Evolutionary conservation across 2,888 invertebrate species (phyloP), one percentile per base, ranked within the genome.

Genomic region (Xestia sexstrigata): DNA sequence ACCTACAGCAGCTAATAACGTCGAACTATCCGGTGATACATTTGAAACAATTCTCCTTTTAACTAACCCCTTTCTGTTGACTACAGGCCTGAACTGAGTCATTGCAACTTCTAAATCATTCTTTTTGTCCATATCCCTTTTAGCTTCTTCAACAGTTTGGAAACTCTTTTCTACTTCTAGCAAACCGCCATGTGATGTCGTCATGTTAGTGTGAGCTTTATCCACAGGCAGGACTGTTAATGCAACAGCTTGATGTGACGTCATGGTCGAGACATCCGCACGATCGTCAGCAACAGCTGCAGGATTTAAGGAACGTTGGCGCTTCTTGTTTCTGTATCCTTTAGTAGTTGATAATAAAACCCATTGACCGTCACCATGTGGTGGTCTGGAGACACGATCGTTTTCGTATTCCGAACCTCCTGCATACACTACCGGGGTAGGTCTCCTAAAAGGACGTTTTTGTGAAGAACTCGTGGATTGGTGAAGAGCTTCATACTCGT

Each of bases 141-240:
- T 95, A 17, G 97, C 94, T 90, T 98, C 97, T 83, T 98, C 98
- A 3, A 98, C 98, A 26, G 97, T 97, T 92, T 98, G 97, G 90
- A 97, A 98, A 83, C 97, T 97, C 66, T 97, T 97, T 89, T 98
- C 98, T 17, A 98, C 98, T 93, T 98, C 98, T 69, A 98, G 93
- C 74, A 98, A 92, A 20, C 98, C 98, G 20, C 98, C 98, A 89
- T 98, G 98, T 0, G 98, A 98, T 4, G 96, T 96, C 2, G 97
- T 97, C 97, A 97, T 97, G 76, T 97, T 97, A 7, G 95, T 95
- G 78, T 96, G 96, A 45, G 97, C 97, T 80, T 97, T 97, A 88
- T 98, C 97, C 23, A 98, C 97, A 17, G 98, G 98, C 78, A 98
- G 93, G n/a, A 98, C 98, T 45, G 98, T 98, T 89, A 98, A 94